Conservation (phyloP, 2,113 vertebrate species). For the Eurypyga helias region DNA sequence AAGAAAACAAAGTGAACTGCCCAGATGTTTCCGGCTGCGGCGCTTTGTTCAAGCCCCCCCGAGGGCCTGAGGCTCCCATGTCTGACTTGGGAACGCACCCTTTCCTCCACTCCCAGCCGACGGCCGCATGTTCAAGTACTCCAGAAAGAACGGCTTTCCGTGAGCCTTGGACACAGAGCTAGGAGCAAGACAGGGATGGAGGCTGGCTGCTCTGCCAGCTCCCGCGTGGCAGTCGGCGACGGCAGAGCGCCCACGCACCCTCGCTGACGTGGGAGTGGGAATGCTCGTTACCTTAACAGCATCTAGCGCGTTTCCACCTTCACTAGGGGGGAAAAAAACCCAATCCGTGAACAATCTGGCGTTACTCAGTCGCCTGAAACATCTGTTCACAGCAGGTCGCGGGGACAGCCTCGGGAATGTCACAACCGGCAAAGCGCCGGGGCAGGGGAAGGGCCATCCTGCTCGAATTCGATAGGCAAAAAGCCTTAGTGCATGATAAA, state of each 20-base stretch:
- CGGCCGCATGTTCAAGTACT: not conserved
- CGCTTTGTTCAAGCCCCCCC: fast-evolving
- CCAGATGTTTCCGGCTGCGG: constrained; percentile 1
- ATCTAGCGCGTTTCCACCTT: not conserved
- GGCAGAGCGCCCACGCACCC: not conserved
- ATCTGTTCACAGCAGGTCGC: not conserved
- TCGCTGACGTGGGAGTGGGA: not conserved
- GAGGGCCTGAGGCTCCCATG: not conserved
- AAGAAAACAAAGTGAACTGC: not conserved
- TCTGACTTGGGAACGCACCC: not conserved
- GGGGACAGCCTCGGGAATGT: not conserved
- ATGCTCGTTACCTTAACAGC: not conserved
- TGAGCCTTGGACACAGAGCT: not conserved
- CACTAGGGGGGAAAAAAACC: not conserved
- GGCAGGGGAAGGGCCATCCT: not conserved
- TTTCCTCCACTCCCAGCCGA: not conserved
- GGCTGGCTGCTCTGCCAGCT: not conserved
- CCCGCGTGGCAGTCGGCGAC: not conserved
- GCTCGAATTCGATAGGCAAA: not conserved
- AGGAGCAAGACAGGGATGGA: not conserved
- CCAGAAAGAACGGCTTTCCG: not conserved
- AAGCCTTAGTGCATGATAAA: not conserved
- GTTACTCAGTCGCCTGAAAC: not conserved
- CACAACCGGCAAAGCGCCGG: fast-evolving
- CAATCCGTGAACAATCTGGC: not conserved